Percentiles rank a stretch among this genome's conserved stretches.
Conservation (phyloP, 2,888 invertebrate genomes). For the Melanargia galathea region DNA sequence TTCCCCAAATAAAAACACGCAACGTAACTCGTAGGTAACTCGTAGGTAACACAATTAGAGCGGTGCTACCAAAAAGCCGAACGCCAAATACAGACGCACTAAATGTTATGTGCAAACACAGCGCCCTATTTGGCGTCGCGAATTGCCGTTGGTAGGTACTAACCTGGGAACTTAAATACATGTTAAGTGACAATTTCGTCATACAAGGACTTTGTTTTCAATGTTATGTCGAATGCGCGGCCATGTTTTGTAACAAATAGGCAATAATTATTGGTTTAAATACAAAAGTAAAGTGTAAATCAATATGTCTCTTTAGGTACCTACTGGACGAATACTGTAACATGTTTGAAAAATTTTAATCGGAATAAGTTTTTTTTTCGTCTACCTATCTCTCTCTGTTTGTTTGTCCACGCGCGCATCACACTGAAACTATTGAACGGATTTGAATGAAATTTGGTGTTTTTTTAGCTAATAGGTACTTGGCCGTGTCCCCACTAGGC, state of each 20-base stretch:
- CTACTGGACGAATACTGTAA: too few relatives aligned
- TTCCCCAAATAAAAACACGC: constrained; percentile 45
- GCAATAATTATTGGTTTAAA: too few relatives aligned
- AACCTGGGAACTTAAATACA: constrained; percentile 40
- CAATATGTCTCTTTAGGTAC: too few relatives aligned
- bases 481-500: too few relatives aligned
- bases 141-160: constrained; percentile 63
- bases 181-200: constrained; percentile 43
- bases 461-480: too few relatives aligned
- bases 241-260: neutral
- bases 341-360: too few relatives aligned
- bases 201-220: constrained; percentile 40
- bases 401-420: too few relatives aligned
- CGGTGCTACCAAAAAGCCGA: constrained; percentile 59
- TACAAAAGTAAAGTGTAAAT: too few relatives aligned
- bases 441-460: too few relatives aligned
- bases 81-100: constrained; percentile 57
- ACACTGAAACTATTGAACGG: too few relatives aligned
- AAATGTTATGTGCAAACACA: constrained; percentile 64
- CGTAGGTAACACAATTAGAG: constrained; percentile 57
- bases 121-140: constrained; percentile 61
- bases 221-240: neutral
- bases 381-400: too few relatives aligned
- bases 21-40: constrained; percentile 25
- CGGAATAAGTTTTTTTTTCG: too few relatives aligned